These are phyloP conservation scores for Macroramphosus scolopax DNA, from an alignment of 2,797 vertebrate species.

Conservation along the genomic window DNA sequence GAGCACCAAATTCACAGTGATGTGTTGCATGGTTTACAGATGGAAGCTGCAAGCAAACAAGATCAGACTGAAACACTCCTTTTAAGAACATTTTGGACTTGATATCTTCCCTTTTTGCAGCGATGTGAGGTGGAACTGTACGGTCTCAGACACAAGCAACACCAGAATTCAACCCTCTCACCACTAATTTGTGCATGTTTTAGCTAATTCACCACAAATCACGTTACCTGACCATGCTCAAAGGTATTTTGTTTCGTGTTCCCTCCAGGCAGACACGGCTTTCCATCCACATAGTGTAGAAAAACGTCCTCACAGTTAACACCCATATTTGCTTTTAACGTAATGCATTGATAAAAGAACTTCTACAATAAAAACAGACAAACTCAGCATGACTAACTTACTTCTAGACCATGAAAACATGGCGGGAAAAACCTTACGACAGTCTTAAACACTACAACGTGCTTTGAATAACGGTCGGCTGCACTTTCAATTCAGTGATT, in stretches of 20 bases:
- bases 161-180: too few species aligned
- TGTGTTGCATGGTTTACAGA: slow-evolving; percentile 59
- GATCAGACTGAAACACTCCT: slow-evolving; percentile 24
- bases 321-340: too few species aligned
- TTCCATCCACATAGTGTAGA: too few species aligned
- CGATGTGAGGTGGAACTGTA: too few species aligned
- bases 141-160: too few species aligned
- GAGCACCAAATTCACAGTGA: slow-evolving; percentile 82
- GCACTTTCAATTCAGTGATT: slow-evolving; percentile 8
- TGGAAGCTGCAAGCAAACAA: slow-evolving; percentile 30
- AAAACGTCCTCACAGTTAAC: too few species aligned
- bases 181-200: slow-evolving; percentile 32
- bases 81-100: neutral
- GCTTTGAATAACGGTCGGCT: slow-evolving; percentile 6
- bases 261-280: too few species aligned
- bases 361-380: slow-evolving; percentile 16
- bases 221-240: too few species aligned
- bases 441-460: neutral
- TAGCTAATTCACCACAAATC: slow-evolving; percentile 33
- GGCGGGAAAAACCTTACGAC: too few species aligned
- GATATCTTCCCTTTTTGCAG: too few species aligned
- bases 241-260: too few species aligned
- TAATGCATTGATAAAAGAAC: neutral
- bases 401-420: too few species aligned
- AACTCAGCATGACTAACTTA: neutral